Evolutionary conservation across 2,797 vertebrate species (phyloP).

Genomic region (Urophycis tenuis): DNA sequence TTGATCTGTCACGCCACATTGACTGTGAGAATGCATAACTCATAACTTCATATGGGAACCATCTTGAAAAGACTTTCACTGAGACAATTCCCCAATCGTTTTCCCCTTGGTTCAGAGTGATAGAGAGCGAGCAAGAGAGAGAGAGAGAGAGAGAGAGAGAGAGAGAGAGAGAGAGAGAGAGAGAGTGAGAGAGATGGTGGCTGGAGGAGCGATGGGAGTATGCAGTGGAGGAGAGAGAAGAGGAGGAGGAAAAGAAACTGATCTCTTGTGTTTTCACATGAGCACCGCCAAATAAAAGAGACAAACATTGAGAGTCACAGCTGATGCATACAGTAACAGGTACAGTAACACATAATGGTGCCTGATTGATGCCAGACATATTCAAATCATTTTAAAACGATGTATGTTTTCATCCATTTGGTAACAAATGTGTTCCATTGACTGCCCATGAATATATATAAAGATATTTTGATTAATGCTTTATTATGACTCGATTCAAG

Average conservation of each 20-base stretch:
- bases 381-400: neutral
- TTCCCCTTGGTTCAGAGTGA: slow-evolving; percentile 23
- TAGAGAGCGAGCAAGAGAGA: neutral
- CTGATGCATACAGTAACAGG: slow-evolving; percentile 44
- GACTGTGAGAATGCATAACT: slow-evolving; percentile 43
- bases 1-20: slow-evolving; percentile 50
- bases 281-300: slow-evolving; percentile 52
- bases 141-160: neutral
- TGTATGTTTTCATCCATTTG: neutral
- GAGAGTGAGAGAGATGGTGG: too few species aligned
- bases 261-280: slow-evolving; percentile 56
- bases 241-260: slow-evolving; percentile 21
- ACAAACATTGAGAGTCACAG: slow-evolving; percentile 37
- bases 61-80: slow-evolving; percentile 47
- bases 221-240: neutral
- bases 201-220: neutral
- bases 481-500: neutral
- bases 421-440: neutral
- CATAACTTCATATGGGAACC: slow-evolving; percentile 67
- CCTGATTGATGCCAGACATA: slow-evolving; percentile 15
- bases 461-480: neutral
- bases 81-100: slow-evolving; percentile 21
- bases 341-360: slow-evolving; percentile 24
- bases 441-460: neutral
- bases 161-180: too few species aligned